Evolutionary conservation across 30 jellyfish, hydroid and myxozoan genomes (phyloP).

Genomic region (Turritopsis dohrnii): DNA sequence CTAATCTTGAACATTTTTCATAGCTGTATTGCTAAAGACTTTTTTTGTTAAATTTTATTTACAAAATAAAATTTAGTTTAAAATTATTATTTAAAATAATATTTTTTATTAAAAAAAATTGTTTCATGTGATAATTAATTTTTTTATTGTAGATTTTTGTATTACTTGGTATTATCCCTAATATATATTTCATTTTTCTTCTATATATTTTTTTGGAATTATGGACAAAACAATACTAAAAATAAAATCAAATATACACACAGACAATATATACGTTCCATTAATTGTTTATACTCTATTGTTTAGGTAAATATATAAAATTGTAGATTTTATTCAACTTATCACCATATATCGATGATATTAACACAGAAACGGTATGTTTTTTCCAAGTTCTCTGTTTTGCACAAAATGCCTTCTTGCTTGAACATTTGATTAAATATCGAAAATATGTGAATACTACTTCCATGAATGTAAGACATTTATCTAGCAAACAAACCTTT

Average conservation of each 20-base stretch:
- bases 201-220: neutral
- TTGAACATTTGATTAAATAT: neutral
- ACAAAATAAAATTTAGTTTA: too few relatives aligned
- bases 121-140: too few relatives aligned
- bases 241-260: too few relatives aligned
- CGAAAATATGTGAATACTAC: neutral
- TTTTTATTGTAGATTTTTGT: too few relatives aligned
- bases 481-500: neutral
- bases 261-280: neutral
- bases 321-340: neutral
- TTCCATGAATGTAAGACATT: neutral
- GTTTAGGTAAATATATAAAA: neutral
- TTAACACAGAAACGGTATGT: neutral
- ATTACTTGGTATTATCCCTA: too few relatives aligned
- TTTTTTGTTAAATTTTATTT: too few relatives aligned
- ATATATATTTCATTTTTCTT: too few relatives aligned
- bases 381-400: neutral
- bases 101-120: too few relatives aligned
- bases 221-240: too few relatives aligned
- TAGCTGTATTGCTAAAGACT: too few relatives aligned
- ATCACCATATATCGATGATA: neutral
- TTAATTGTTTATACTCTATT: neutral
- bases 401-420: neutral
- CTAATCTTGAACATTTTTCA: neutral
- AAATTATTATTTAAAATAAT: too few relatives aligned